Percentiles rank a stretch among this genome's conserved stretches.
Conservation (phyloP, 2,113 vertebrate genomes). For the Equus quagga region DNA sequence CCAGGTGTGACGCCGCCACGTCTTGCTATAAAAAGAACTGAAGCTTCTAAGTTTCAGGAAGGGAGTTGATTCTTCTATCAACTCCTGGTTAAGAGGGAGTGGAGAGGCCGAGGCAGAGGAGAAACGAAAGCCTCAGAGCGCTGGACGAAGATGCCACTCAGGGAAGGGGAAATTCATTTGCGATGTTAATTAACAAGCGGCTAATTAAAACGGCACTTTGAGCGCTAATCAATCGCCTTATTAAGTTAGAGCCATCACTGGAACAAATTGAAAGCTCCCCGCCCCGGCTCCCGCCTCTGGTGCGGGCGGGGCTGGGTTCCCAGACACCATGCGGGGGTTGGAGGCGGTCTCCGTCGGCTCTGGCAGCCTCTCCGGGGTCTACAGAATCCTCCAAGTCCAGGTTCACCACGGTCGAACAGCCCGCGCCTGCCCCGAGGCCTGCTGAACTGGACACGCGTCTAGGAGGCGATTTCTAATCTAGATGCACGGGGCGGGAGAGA, state of each 20-base stretch:
- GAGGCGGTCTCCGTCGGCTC: constrained; percentile 77
- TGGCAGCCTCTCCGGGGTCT: neutral
- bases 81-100: neutral
- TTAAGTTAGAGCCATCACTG: constrained; percentile 88
- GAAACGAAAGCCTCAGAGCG: constrained; percentile 85
- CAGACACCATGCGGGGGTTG: accelerated
- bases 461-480: neutral
- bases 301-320: constrained; percentile 13
- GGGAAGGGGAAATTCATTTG: constrained; percentile 83
- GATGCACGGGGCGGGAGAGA: neutral
- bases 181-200: constrained; percentile 92
- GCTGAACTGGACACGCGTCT: neutral
- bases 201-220: constrained; percentile 93
- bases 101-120: neutral
- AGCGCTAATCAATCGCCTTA: constrained; percentile 94
- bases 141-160: constrained; percentile 90
- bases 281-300: constrained; percentile 69
- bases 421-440: neutral
- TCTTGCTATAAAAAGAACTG: neutral
- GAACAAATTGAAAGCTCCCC: constrained; percentile 92
- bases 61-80: neutral
- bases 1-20: neutral
- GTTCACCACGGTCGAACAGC: neutral
- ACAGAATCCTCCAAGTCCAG: neutral
- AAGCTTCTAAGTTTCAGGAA: neutral